phyloP scores from a whole-genome alignment of 2,797 vertebrate genomes.

The Miichthys miiuy region DNA sequence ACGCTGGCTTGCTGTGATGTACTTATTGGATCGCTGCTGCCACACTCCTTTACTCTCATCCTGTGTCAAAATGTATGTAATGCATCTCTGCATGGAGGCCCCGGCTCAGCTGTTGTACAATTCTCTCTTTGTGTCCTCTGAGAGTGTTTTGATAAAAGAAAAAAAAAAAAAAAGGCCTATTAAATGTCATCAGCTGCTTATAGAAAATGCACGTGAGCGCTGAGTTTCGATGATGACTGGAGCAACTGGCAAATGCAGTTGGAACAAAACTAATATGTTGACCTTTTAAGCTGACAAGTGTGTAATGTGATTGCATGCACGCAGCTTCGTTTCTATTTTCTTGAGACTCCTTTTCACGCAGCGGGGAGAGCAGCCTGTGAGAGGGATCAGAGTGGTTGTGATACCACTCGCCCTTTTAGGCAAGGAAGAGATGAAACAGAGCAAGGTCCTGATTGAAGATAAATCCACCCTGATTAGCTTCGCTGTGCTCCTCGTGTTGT shows the following conservation, averaged over 20 bases:
- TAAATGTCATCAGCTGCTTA: conserved; percentile 19
- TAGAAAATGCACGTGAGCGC: conserved; percentile 23
- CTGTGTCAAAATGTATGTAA: conserved; percentile 44
- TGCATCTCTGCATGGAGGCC: conserved; percentile 9
- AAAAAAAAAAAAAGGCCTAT: neutral
- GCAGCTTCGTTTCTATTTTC: conserved; percentile 59
- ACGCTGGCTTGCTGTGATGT: conserved; percentile 27
- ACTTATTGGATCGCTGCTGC: conserved; percentile 48
- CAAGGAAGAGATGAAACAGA: conserved; percentile 67
- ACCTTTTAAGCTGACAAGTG: conserved; percentile 85
- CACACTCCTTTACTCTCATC: conserved; percentile 34
- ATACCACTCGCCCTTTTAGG: conserved; percentile 66
- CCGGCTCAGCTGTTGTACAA: neutral
- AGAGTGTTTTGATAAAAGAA: conserved; percentile 4
- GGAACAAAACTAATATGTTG: conserved; percentile 77
- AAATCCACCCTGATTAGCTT: conserved; percentile 69
- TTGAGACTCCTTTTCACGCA: conserved; percentile 60
- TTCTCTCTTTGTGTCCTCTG: neutral
- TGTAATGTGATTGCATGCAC: conserved; percentile 78
- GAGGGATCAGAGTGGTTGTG: conserved; percentile 63
- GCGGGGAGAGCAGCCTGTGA: conserved; percentile 50
- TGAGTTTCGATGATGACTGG: conserved; percentile 24
- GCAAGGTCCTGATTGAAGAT: conserved; percentile 64
- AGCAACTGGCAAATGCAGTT: conserved; percentile 45
- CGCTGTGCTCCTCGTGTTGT: conserved; percentile 41